phyloP scores from a whole-genome alignment of 2,888 invertebrate species.

The Drosophila fungiperda region DNA sequence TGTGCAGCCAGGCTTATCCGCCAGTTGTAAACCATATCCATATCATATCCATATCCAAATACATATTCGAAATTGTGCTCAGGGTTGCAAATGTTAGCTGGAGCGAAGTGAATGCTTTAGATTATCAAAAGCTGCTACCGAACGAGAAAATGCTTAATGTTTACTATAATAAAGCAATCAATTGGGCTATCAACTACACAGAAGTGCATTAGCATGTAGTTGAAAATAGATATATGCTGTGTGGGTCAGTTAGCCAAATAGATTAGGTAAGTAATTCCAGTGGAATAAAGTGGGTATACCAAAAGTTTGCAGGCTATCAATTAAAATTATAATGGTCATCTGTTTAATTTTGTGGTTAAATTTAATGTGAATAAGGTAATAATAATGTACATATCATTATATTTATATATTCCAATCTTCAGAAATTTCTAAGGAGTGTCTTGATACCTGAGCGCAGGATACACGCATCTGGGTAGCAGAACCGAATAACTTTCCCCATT shows the following conservation, averaged over 20 bases:
- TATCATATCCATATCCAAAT: conserved; percentile 46
- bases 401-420: neutral
- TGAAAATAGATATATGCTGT: conserved; percentile 17
- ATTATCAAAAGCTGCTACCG: conserved; percentile 57
- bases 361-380: neutral
- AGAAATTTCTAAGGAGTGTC: neutral
- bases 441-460: conserved; percentile 10
- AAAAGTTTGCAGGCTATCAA: neutral
- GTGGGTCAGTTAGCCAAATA: neutral
- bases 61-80: conserved; percentile 56
- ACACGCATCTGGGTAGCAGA: conserved; percentile 6
- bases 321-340: neutral
- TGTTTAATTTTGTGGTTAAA: neutral
- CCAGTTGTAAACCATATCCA: conserved; percentile 57
- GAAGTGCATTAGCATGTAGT: conserved; percentile 48
- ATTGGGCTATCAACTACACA: conserved; percentile 50
- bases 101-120: conserved; percentile 52
- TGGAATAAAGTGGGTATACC: neutral
- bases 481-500: conserved; percentile 45
- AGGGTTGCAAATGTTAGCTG: conserved; percentile 63
- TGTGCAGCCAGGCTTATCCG: conserved; percentile 69
- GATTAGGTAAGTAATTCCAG: conserved; percentile 7
- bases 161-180: conserved; percentile 54
- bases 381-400: neutral
- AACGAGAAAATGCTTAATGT: conserved; percentile 29